Evolutionary conservation across 2,113 vertebrate genomes (phyloP), one percentile per base, ranked within the genome.

Genomic region (Platysternon megacephalum): DNA sequence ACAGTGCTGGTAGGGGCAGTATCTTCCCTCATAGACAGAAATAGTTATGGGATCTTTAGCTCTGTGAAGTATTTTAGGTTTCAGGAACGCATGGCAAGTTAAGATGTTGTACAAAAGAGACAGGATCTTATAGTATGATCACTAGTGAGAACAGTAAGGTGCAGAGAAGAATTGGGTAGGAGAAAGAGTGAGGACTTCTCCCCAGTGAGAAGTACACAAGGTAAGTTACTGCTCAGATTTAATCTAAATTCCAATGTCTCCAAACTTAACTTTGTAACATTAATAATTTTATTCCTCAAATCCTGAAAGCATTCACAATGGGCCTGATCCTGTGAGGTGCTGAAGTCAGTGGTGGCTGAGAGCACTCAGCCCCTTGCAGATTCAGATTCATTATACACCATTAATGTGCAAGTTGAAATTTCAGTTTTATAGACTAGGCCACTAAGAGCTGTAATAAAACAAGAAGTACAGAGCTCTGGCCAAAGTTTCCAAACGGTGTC

Each of bases 331-430:
- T 68, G 39, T 6, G 7, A 42, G 1, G 6, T 4, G 8, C 61
- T 82, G 49, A 86, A 11, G 93, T 44, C 46, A 94, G 81, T 26
- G 68, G 58, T 48, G 11, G 79, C 46, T 46, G 93, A 90, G 10
- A 11, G 42, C 35, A 89, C 79, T 76, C 85, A 6, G 11, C 79
- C 14, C 48, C 48, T 49, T 96, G 55, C 49, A 85, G 53, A 29
- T 89, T 94, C 58, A 46, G 39, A 24, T 5, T 72, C 5, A 17
- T 61, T 61, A 13, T 0, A 87, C 58, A 46, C 80, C 85, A 61
- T 1, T 3, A 87, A 90, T 10, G 94, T 65, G 2, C 78, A 81
- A 44, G 3, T 0, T 84, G 42, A 51, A 89, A n/a, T 86, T 11
- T 91, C 82, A 5, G 80, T 81, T 56, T 76, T 84, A 58, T 5